These are phyloP conservation scores for Temnopleurus reevesii DNA, from an alignment of 53 echinoderm and acorn worm species.

Conservation along the genomic window DNA sequence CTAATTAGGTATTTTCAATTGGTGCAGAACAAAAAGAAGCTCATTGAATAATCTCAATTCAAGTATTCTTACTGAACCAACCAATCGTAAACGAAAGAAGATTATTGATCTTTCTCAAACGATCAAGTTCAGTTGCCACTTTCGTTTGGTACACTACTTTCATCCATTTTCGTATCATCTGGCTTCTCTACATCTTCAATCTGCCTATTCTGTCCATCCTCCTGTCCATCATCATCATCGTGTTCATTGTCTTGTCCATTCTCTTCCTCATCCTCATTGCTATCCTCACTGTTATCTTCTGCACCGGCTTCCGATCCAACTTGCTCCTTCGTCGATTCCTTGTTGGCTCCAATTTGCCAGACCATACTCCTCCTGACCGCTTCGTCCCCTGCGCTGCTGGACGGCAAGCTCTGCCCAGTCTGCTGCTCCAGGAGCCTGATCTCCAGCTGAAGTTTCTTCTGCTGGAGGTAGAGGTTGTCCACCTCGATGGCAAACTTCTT, in stretches of 20 bases:
- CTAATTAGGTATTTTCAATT: too few relatives aligned
- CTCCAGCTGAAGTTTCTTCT: slow-evolving; percentile 36
- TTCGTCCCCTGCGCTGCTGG: neutral
- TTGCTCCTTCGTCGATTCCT: neutral
- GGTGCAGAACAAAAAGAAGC: neutral
- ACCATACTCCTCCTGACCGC: too few relatives aligned
- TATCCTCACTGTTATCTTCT: neutral
- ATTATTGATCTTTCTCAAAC: too few relatives aligned
- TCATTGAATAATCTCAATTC: neutral
- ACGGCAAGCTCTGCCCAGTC: neutral
- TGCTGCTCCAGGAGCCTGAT: neutral
- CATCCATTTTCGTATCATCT: too few relatives aligned
- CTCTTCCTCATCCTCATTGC: neutral
- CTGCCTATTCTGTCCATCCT: too few relatives aligned
- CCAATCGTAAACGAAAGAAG: too few relatives aligned
- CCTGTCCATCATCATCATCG: neutral
- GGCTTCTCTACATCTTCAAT: too few relatives aligned
- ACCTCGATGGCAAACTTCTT: slow-evolving; percentile 16
- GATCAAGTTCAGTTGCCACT: neutral
- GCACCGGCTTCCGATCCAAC: too few relatives aligned
- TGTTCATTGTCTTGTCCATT: neutral
- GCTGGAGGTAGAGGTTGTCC: slow-evolving; percentile 28
- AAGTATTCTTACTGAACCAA: too few relatives aligned
- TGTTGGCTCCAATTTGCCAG: neutral
- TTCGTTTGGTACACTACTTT: neutral